Base-by-base conservation (phyloP, 2,797 vertebrate genomes). In the Tachyglossus aculeatus region DNA sequence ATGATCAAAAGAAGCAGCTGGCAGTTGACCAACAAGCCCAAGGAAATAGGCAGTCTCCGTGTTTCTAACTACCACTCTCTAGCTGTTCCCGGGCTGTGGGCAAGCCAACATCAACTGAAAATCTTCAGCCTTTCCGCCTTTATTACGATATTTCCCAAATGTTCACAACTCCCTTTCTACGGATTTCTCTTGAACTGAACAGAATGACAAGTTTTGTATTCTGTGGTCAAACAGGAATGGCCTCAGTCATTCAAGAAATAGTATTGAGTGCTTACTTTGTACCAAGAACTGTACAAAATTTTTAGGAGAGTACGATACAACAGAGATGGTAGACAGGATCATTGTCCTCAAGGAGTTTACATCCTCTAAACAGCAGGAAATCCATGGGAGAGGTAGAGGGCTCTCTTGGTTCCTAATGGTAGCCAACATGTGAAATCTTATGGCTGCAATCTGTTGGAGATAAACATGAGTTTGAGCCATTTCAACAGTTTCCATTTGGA, bases 381-480 rank as follows among this genome's bases (percentile, higher is more conserved):
- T 16, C 5, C 63, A 12, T 39, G 8, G 68, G 33, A 36, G 80
- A 13, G 0, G 10, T 44, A 39, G 12, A 78, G 63, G 38, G 13
- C 52, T 27, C n/a, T n/a, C 71, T 68, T 45, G 31, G 53, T 53
- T 74, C 7, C 32, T 74, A 74, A 52, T 51, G 16, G 48, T 33
- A 74, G 27, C 24, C 55, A 76, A 19, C 5, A 44, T 13, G 9
- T 15, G 5, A 55, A 47, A 67, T 18, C 2, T 31, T 7, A 9
- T 61, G 15, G 31, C 38, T 60, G 41, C n/a, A 77, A 53, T 13
- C 48, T 48, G 29, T 56, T 71, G 70, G 19, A 38, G 4, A 27
- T 41, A 16, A 45, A n/a, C n/a, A n/a, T n/a, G n/a, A n/a, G n/a
- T n/a, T n/a, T n/a, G 18, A 57, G 25, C 8, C 13, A 14, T 10